A percentile compares a stretch with the other conserved stretches of the same genome.
Conservation (phyloP, 2,888 invertebrate species). For the Stegana nigrithorax region DNA sequence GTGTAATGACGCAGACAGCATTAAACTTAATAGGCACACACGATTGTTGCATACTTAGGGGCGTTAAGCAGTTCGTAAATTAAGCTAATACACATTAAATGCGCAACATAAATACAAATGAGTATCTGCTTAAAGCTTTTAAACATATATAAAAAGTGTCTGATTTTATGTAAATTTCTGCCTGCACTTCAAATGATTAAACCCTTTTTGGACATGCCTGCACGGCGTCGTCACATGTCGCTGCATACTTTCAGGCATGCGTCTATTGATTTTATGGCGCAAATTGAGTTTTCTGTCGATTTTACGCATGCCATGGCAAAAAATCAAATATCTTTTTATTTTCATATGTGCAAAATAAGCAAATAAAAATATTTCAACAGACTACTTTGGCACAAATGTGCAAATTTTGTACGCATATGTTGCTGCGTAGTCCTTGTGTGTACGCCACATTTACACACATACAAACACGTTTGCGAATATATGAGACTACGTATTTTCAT, state of each 20-base stretch:
- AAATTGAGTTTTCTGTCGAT: neutral
- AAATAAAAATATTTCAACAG: slow-evolving; percentile 1
- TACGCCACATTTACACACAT: neutral
- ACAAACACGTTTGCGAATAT: slow-evolving; percentile 10
- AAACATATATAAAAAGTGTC: neutral
- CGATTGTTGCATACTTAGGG: too few species aligned
- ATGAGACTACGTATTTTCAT: slow-evolving; percentile 43
- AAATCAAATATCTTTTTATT: too few species aligned
- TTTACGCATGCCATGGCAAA: too few species aligned
- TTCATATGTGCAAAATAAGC: neutral
- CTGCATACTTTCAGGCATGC: neutral
- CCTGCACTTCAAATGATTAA: neutral
- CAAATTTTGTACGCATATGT: neutral
- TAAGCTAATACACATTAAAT: too few species aligned
- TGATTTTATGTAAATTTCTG: neutral
- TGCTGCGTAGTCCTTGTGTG: neutral
- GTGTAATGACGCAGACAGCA: too few species aligned
- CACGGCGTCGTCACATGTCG: too few species aligned
- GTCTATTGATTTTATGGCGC: slow-evolving; percentile 1
- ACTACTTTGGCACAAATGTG: neutral
- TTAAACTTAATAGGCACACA: too few species aligned
- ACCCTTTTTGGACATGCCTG: too few species aligned
- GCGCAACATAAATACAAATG: neutral
- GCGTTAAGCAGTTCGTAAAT: too few species aligned
- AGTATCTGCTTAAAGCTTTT: neutral